phyloP scores from a whole-genome alignment of 2,113 vertebrate genomes.

The Sinocyclocheilus rhinocerous region DNA sequence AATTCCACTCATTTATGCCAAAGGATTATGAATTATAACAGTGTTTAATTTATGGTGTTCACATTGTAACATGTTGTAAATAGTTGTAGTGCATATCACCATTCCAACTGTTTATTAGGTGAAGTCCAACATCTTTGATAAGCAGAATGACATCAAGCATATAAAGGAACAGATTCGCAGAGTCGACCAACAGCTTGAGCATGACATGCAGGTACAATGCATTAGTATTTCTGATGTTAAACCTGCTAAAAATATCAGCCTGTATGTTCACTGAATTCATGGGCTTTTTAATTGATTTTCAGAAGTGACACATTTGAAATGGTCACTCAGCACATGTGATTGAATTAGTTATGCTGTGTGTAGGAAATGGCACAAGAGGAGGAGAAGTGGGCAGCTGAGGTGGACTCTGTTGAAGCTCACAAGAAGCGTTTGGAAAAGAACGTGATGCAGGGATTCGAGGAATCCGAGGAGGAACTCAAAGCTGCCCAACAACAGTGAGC shows the following conservation, averaged over 20 bases:
- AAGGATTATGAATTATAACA: not conserved
- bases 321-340: not conserved
- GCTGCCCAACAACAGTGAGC: conserved; percentile 76
- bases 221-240: not conserved
- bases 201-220: conserved; percentile 69
- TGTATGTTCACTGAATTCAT: not conserved
- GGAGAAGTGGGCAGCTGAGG: conserved; percentile 72
- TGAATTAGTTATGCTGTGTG: conserved; percentile 21
- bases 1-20: not conserved
- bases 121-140: conserved; percentile 73
- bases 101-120: conserved; percentile 58
- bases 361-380: conserved; percentile 74
- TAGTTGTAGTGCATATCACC: not conserved
- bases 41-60: not conserved
- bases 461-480: conserved; percentile 73
- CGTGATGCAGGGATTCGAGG: conserved; percentile 70
- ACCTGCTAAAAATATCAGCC: not conserved
- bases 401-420: conserved; percentile 72
- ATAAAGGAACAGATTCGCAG: conserved; percentile 76
- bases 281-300: not conserved
- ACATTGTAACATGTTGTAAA: not conserved
- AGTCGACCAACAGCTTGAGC: conserved; percentile 72
- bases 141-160: conserved; percentile 74
- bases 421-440: conserved; percentile 74
- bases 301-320: not conserved